Conservation (phyloP, 2,113 vertebrate genomes). For the Spermophilus dauricus region DNA sequence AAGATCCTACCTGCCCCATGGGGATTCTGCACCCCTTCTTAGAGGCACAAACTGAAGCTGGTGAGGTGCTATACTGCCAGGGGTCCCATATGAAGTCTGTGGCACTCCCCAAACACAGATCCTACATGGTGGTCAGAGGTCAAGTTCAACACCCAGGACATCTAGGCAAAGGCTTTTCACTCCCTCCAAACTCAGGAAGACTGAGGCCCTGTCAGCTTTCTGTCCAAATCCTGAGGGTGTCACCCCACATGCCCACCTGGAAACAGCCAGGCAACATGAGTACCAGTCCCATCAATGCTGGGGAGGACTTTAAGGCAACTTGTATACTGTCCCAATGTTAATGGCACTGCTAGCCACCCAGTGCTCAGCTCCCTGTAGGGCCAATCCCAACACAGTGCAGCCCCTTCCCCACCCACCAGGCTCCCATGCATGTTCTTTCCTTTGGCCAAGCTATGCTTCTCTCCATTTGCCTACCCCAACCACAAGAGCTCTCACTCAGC, state of each 20-base stretch:
- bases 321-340: not conserved
- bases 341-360: accelerated
- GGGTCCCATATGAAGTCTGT: not conserved
- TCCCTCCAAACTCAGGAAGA: not conserved
- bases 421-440: not conserved
- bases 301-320: not conserved
- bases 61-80: not conserved
- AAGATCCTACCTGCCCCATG: not conserved
- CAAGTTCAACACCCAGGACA: not conserved
- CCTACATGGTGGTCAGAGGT: not conserved
- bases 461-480: not conserved
- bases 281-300: not conserved
- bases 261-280: not conserved
- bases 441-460: not conserved
- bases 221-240: not conserved
- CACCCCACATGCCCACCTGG: not conserved
- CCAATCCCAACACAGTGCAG: not conserved
- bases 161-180: not conserved
- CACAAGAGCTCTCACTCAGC: not conserved
- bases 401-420: not conserved
- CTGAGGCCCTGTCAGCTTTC: not conserved
- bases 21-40: not conserved
- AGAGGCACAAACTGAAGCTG: not conserved
- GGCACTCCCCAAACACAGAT: not conserved
- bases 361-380: not conserved